A percentile compares a stretch with the other conserved stretches of the same genome.
Evolutionary conservation across 2,888 invertebrate species (phyloP).

Genomic region (Eupithecia insigniata): DNA sequence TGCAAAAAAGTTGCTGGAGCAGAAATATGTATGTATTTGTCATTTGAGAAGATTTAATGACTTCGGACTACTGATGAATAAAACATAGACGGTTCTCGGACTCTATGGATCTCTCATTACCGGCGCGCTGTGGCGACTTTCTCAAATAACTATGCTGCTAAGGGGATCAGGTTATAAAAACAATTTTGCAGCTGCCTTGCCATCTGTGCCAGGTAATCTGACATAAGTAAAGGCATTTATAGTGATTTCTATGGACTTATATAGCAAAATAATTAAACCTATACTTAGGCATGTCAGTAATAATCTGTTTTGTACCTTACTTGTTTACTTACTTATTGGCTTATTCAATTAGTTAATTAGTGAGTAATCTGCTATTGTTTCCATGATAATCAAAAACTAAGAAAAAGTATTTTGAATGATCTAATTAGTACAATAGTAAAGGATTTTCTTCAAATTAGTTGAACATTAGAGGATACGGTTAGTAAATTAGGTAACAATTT

Average conservation of each 20-base stretch:
- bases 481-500: not conserved
- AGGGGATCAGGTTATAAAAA: constrained; percentile 38
- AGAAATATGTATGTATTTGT: constrained; percentile 11
- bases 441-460: not conserved
- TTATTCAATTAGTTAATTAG: not conserved
- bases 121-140: constrained; percentile 38
- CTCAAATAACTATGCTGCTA: constrained; percentile 42
- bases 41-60: constrained; percentile 23
- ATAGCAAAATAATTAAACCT: not conserved
- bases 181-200: constrained; percentile 27
- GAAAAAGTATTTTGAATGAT: not conserved
- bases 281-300: not conserved
- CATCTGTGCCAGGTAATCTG: constrained; percentile 13
- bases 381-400: not conserved
- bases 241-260: constrained; percentile 4
- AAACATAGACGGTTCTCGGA: constrained; percentile 27
- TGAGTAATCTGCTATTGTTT: not conserved
- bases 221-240: constrained; percentile 7
- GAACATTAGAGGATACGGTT: not conserved
- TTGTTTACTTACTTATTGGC: no score
- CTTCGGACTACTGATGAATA: constrained; percentile 29
- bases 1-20: not conserved
- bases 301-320: not conserved
- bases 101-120: constrained; percentile 30
- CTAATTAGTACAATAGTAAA: not conserved